phyloP scores from a whole-genome alignment of 2,113 vertebrate species.

The Onychostruthus taczanowskii region DNA sequence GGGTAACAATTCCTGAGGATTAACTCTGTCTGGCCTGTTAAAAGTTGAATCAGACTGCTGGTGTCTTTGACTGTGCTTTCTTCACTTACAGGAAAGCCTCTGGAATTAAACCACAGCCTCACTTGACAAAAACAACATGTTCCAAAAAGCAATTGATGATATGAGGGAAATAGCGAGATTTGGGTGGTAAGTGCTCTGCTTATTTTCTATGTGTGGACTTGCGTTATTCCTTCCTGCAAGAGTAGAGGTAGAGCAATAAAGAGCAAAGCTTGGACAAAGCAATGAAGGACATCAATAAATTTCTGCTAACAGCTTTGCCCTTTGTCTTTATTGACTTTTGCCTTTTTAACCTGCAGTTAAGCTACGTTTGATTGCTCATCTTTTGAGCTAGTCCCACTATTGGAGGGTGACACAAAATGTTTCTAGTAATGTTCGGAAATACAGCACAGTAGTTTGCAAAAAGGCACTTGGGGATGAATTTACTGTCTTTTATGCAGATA shows the following conservation, averaged over 20 bases:
- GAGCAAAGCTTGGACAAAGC: background rate
- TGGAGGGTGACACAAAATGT: background rate
- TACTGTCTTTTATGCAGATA: background rate
- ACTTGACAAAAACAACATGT: background rate
- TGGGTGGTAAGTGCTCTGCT: background rate
- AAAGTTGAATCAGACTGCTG: constrained; percentile 39
- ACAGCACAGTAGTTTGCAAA: background rate
- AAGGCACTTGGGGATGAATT: background rate
- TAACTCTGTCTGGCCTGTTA: constrained; percentile 37
- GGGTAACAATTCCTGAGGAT: constrained; percentile 39
- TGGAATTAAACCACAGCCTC: constrained; percentile 5
- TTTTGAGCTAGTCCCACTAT: background rate
- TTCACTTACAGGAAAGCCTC: background rate
- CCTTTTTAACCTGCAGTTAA: constrained; percentile 26
- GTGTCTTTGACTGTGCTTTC: background rate
- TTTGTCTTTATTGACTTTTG: constrained; percentile 17
- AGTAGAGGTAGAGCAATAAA: background rate
- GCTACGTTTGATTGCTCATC: background rate
- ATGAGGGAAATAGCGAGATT: background rate
- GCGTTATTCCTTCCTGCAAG: background rate
- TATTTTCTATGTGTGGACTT: background rate
- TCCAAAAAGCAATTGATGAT: constrained; percentile 6
- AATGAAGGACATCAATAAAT: background rate
- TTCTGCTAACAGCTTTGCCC: constrained; percentile 1
- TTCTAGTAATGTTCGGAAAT: background rate